A percentile compares a stretch with the other conserved stretches of the same genome.
Evolutionary conservation across 1,140 invertebrate genomes (phyloP).

Genomic region (Drosophila repletoides): DNA sequence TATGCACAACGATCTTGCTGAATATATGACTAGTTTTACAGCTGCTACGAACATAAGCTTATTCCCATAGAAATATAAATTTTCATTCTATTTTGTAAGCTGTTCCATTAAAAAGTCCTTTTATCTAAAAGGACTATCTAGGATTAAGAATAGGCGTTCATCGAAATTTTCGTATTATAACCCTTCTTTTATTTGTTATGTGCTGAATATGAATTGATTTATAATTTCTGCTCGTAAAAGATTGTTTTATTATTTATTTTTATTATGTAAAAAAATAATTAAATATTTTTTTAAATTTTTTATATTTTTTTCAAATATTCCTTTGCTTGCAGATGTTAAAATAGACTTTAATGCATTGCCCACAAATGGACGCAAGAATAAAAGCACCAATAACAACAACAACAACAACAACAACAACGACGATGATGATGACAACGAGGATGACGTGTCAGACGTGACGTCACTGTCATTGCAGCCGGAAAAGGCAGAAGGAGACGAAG

Average conservation of each 20-base stretch:
- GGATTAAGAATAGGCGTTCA: too few relatives aligned
- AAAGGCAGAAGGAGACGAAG: background rate
- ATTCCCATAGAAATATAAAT: too few relatives aligned
- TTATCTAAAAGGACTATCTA: too few relatives aligned
- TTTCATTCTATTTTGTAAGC: too few relatives aligned
- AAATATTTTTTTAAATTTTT: background rate
- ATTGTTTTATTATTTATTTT: background rate
- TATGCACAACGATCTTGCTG: too few relatives aligned
- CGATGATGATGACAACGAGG: slow-evolving; percentile 13
- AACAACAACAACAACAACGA: slow-evolving; percentile 15
- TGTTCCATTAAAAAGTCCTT: too few relatives aligned
- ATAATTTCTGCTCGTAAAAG: too few relatives aligned
- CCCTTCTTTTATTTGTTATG: too few relatives aligned
- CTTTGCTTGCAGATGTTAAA: slow-evolving; percentile 46
- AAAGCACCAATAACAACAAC: slow-evolving; percentile 40
- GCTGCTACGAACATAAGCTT: too few relatives aligned
- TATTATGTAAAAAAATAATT: background rate
- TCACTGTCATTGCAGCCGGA: slow-evolving; percentile 1
- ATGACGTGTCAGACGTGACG: slow-evolving; percentile 56
- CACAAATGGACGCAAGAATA: slow-evolving; percentile 52
- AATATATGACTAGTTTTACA: too few relatives aligned
- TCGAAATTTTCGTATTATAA: too few relatives aligned
- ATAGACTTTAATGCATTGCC: slow-evolving; percentile 58
- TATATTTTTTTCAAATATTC: background rate
- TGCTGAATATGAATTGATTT: too few relatives aligned